Evolutionary conservation across 2,888 invertebrate genomes (phyloP).

Genomic region (Zele albiditarsus): DNA sequence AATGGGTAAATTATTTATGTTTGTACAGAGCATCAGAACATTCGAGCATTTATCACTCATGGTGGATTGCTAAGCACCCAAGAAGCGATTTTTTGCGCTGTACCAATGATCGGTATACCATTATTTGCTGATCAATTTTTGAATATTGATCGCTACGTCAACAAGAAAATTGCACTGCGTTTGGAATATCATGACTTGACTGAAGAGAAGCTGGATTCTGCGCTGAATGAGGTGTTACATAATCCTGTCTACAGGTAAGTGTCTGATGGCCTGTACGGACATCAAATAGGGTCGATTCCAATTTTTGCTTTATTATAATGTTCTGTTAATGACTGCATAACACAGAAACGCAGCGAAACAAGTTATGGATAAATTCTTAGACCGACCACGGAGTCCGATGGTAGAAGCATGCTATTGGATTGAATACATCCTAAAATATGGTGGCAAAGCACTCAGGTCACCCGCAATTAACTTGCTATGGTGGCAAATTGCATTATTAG

Average conservation of each 20-base stretch:
- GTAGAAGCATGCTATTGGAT: constrained; percentile 62
- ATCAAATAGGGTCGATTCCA: background rate
- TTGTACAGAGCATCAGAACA: constrained; percentile 63
- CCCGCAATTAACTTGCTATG: constrained; percentile 55
- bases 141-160: constrained; percentile 58
- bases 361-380: constrained; percentile 54
- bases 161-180: constrained; percentile 58
- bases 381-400: constrained; percentile 59
- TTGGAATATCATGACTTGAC: constrained; percentile 55
- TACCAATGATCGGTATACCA: constrained; percentile 67
- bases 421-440: constrained; percentile 63
- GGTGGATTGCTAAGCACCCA: constrained; percentile 67
- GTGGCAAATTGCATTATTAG: constrained; percentile 60
- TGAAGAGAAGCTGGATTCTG: constrained; percentile 56
- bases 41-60: constrained; percentile 66
- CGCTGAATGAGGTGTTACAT: constrained; percentile 57
- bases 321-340: background rate
- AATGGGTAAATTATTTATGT: background rate
- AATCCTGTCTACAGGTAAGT: constrained; percentile 62
- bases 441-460: constrained; percentile 55
- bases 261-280: background rate
- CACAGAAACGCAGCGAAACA: constrained; percentile 41
- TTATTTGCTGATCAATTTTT: constrained; percentile 65
- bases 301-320: background rate
- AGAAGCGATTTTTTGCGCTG: constrained; percentile 64